Evolutionary conservation across 2,797 vertebrate species (phyloP).

Genomic region (Falco columbarius): DNA sequence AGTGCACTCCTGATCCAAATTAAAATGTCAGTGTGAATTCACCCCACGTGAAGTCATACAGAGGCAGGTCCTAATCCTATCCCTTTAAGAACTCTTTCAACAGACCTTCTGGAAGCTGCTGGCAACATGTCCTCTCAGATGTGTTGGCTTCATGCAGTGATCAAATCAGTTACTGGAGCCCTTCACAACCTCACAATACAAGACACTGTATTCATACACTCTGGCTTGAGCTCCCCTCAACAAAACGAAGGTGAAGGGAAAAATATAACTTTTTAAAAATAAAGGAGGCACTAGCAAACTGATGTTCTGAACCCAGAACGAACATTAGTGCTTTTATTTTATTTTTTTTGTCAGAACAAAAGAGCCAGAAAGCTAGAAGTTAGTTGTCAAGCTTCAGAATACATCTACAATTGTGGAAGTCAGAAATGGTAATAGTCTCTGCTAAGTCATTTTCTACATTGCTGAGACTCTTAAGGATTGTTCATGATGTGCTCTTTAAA

Average conservation of each 20-base stretch:
- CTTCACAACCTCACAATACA: not conserved
- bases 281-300: not conserved
- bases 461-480: not conserved
- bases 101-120: not conserved
- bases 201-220: not conserved
- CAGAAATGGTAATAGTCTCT: not conserved
- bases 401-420: not conserved
- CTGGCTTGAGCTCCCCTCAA: not conserved
- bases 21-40: not conserved
- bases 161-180: not conserved
- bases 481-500: not conserved
- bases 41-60: not conserved
- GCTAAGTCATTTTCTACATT: not conserved
- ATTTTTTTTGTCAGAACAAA: not conserved
- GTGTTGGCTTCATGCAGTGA: not conserved
- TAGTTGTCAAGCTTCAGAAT: not conserved
- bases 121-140: not conserved
- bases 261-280: not conserved
- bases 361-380: not conserved
- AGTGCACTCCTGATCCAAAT: not conserved
- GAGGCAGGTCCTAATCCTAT: not conserved
- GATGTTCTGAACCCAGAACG: not conserved
- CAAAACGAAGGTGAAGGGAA: not conserved
- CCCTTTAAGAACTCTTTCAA: not conserved
- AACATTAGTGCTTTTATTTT: not conserved